These are phyloP conservation scores for Scotopteryx bipunctaria DNA, from an alignment of 2,888 invertebrate genomes.

Conservation along the genomic window DNA sequence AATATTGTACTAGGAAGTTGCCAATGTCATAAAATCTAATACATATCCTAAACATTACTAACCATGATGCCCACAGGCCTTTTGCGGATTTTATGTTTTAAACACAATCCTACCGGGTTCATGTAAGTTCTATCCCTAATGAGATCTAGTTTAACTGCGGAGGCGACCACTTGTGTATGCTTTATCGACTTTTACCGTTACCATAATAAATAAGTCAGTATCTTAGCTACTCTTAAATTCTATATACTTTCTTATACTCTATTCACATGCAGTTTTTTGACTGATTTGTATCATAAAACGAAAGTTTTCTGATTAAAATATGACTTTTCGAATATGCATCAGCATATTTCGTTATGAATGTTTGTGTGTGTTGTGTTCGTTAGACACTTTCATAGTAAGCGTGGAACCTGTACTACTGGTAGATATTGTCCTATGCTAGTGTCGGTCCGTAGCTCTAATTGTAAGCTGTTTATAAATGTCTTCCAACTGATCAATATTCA, in stretches of 20 bases:
- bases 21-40: no score
- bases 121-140: slow-evolving; percentile 38
- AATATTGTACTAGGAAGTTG: no score
- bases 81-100: neutral
- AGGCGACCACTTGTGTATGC: slow-evolving; percentile 4
- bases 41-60: no score
- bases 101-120: slow-evolving; percentile 17
- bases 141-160: slow-evolving; percentile 41
- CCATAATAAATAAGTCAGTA: no score
- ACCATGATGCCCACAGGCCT: neutral
- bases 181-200: slow-evolving; percentile 52
- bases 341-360: no score
- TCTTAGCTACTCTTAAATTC: no score
- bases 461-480: slow-evolving; percentile 71
- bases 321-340: no score
- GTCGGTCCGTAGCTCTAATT: slow-evolving; percentile 55
- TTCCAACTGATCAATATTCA: slow-evolving; percentile 71
- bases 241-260: no score
- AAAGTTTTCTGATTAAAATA: no score
- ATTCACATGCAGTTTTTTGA: no score
- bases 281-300: no score
- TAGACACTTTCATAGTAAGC: neutral
- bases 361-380: neutral
- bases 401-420: slow-evolving; percentile 1
- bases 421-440: slow-evolving; percentile 17